A percentile compares a stretch with the other conserved stretches of the same genome.
Evolutionary conservation across 2,888 invertebrate species (phyloP).

Genomic region (Torymus texanus): DNA sequence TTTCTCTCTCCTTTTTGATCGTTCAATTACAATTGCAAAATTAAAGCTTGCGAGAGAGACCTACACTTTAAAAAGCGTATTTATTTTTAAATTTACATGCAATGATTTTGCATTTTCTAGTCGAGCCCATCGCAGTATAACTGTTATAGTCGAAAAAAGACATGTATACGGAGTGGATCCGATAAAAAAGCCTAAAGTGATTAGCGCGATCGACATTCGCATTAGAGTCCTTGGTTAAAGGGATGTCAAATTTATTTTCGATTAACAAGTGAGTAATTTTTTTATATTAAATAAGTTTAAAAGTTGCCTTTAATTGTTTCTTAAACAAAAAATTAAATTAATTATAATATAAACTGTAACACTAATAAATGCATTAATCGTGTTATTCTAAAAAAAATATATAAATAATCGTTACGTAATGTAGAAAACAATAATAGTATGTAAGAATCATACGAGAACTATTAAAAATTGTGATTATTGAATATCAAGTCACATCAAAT

Average conservation of each 20-base stretch:
- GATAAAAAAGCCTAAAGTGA: conserved; percentile 31
- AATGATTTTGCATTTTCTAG: conserved; percentile 2
- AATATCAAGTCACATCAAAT: too few species aligned
- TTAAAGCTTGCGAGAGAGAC: conserved; percentile 3
- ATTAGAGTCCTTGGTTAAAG: not conserved
- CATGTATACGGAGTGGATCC: not conserved
- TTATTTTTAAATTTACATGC: conserved; percentile 18
- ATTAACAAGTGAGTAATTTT: too few species aligned
- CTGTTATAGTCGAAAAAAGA: conserved; percentile 5
- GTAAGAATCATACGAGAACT: too few species aligned
- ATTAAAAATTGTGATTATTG: too few species aligned
- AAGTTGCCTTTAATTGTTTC: too few species aligned
- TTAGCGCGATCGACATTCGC: not conserved
- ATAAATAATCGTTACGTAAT: too few species aligned
- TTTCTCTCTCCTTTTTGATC: not conserved
- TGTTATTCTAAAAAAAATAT: too few species aligned
- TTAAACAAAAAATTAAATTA: too few species aligned
- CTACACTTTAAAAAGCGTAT: not conserved
- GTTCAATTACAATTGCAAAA: not conserved
- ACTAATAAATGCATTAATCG: too few species aligned
- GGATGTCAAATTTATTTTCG: not conserved
- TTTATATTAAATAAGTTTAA: too few species aligned
- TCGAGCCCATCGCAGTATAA: conserved; percentile 5
- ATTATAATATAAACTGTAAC: too few species aligned
- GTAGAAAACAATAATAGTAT: too few species aligned